Conservation (phyloP, 2,113 vertebrate genomes). For the Eretmochelys imbricata region DNA sequence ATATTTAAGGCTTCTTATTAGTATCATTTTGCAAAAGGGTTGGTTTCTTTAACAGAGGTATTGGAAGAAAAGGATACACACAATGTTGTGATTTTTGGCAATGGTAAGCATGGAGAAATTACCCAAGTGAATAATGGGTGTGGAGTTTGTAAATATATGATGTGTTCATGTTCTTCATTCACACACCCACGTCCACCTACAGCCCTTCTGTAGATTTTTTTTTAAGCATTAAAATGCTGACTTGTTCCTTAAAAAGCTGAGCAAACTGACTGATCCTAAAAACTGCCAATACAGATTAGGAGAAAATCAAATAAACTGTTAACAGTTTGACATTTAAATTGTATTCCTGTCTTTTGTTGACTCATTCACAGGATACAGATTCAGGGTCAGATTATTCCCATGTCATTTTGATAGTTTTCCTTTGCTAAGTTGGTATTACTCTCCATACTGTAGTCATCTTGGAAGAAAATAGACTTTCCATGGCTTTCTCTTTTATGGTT, state of each 20-base stretch:
- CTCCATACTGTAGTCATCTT: constrained; percentile 23
- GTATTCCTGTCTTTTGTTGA: neutral
- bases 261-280: neutral
- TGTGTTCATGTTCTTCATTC: neutral
- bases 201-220: neutral
- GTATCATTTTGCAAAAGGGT: neutral
- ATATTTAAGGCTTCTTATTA: neutral
- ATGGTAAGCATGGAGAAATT: neutral
- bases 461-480: constrained; percentile 41
- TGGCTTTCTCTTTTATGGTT: constrained; percentile 33
- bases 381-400: constrained; percentile 38
- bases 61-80: neutral
- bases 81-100: neutral
- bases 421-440: neutral
- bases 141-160: neutral
- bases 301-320: constrained; percentile 42
- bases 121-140: neutral
- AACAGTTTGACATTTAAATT: constrained; percentile 28
- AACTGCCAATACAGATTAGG: neutral
- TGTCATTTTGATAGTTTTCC: constrained; percentile 47
- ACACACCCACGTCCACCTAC: neutral
- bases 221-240: neutral
- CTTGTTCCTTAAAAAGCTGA: neutral
- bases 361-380: constrained; percentile 39
- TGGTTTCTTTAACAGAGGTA: neutral